Base-by-base conservation (phyloP, 2,113 vertebrate genomes). In the Pipa parva region DNA sequence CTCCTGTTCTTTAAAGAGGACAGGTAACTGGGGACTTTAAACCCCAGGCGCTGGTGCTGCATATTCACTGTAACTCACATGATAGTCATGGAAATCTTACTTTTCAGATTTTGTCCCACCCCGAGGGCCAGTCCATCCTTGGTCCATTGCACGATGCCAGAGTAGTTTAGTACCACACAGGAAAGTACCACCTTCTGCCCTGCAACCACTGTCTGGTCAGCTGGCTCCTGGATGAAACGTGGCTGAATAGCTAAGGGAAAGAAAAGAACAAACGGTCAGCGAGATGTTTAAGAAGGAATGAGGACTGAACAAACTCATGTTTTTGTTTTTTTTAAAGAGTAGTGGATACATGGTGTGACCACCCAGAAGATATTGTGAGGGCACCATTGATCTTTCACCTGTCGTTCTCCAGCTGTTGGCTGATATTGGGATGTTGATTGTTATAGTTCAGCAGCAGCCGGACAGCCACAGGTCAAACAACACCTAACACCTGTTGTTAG, bases 141-240 rank as follows among this genome's bases (percentile, higher is more conserved):
- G 83, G 95, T 97, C 95, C 95, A 97, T 77, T 98, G 95, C 68
- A 97, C 93, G 6, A 97, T 97, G 29, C 95, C 95, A 0, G 90
- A 94, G 81, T 97, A 98, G 76, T 98, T 98, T 79, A 93, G 92
- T 55, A 97, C 91, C 64, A 97, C 90, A 2, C 95, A 98, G 74
- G 92, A 90, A 26, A 97, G 81, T 29, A 95, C 86, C 1, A 91
- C 91, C 20, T 85, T 81, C 63, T 95, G 93, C 0, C 94, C 95
- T 0, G 96, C 85, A 22, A 97, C 93, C 84, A 97, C 95, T 0
- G 92, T 93, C 87, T 93, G 93, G 76, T 98, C 95, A 0, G 91
- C 87, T 0, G 95, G 95, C 79, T 98, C 95, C 83, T 97, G 94
- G 48, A 90, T 92, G 79, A 98, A 97, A 20, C 90, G 88, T 0